Conservation (phyloP, 2,797 vertebrate species). For the Artibeus lituratus region DNA sequence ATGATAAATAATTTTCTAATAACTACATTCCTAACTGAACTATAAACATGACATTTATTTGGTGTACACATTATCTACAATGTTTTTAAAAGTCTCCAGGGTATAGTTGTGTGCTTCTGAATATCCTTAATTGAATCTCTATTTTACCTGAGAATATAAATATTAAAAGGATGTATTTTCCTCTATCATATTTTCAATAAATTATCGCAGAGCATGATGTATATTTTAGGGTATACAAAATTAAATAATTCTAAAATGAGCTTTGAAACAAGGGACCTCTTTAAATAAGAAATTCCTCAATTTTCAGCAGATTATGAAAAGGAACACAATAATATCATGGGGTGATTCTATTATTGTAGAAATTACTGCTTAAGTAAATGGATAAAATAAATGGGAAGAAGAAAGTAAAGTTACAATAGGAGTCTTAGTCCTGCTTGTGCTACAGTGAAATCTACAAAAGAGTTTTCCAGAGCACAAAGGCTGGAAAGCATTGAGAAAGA, state of each 20-base stretch:
- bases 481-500: neutral
- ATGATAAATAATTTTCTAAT: neutral
- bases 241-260: neutral
- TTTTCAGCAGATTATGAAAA: neutral
- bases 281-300: neutral
- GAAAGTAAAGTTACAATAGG: neutral
- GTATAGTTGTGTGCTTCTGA: neutral
- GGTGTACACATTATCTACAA: neutral
- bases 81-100: neutral
- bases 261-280: neutral
- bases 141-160: neutral
- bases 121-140: neutral
- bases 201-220: neutral
- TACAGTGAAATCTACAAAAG: neutral
- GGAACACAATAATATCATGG: neutral
- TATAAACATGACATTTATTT: neutral
- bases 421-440: neutral
- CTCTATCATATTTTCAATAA: neutral
- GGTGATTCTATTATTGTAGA: neutral
- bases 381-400: neutral
- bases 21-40: neutral
- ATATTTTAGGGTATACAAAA: neutral
- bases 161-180: neutral
- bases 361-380: neutral
- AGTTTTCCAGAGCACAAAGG: neutral